Base-by-base conservation (phyloP, 2,797 vertebrate genomes). In the Anguilla marmorata region DNA sequence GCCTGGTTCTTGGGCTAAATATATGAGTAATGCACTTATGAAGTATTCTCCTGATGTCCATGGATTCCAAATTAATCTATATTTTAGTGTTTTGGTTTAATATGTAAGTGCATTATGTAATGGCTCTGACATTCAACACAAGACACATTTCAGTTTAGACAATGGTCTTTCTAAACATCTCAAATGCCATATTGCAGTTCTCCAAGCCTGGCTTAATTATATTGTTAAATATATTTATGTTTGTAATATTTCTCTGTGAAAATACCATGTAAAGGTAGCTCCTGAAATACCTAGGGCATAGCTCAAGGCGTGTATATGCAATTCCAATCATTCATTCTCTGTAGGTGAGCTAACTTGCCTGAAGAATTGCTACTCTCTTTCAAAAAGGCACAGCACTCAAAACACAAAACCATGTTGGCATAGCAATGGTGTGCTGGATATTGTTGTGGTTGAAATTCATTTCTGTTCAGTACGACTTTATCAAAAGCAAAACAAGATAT, bases 301-400 rank as follows among this genome's bases (percentile, higher is more conserved):
- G 72, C 87, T 58, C 63, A n/a, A 50, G 87, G 87, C 33, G 54
- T 85, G 45, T 79, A 85, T 63, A 88, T 12, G 84, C 9, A 84
- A 85, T 37, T 19, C 52, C 41, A 76, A 60, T 52, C 72, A 85
- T 79, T 85, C 54, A 76, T 85, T 30, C 66, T 88, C 63, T 24
- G 56, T 45, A 30, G 63, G 56, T 86, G 69, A 82, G 58, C 72
- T 63, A 52, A 76, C 50, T 74, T 48, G 83, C 84, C 52, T 37
- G 83, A 58, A 66, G 50, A 14, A 41, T 8, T 33, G 11, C 8
- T 52, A 24, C 16, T 84, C 30, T 52, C 48, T 54, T 66, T 30
- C 5, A 52, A 8, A 50, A 52, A 56, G 45, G 52, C 83, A 14
- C 69, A 66, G 41, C n/a, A 33, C 21, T 52, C 50, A 52, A 52